Conservation (phyloP, 1,140 invertebrate species). For the Drosophila bipectinata region DNA sequence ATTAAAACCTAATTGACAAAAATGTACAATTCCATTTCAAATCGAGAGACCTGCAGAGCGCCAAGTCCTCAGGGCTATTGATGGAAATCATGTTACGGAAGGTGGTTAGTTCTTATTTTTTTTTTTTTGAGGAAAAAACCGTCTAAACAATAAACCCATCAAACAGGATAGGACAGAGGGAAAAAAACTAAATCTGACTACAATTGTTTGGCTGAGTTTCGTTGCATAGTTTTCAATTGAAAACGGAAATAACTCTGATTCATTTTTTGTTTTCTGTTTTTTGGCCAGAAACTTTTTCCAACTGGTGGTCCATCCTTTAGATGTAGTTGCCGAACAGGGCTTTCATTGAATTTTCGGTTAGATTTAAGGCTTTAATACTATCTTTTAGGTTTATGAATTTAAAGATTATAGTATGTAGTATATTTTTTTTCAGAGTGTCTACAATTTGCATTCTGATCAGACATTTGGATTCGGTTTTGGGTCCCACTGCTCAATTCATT, state of each 20-base stretch:
- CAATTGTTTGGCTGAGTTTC: slow-evolving; percentile 24
- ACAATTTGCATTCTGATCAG: slow-evolving; percentile 44
- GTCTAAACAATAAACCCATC: slow-evolving; percentile 10
- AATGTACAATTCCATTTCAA: background rate
- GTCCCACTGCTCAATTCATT: slow-evolving; percentile 50
- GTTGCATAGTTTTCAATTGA: slow-evolving; percentile 39
- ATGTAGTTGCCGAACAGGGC: slow-evolving; percentile 12
- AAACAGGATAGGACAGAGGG: background rate
- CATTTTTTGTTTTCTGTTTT: slow-evolving; percentile 4
- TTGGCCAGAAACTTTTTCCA: slow-evolving; percentile 12
- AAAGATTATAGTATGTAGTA: background rate
- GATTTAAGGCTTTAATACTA: background rate
- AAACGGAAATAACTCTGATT: slow-evolving; percentile 36
- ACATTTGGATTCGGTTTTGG: slow-evolving; percentile 28
- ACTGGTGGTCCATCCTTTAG: slow-evolving; percentile 9
- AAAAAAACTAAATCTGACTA: slow-evolving; percentile 25
- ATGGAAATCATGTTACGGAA: slow-evolving; percentile 27
- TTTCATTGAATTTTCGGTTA: background rate
- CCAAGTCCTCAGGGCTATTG: slow-evolving; percentile 5
- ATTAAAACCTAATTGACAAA: slow-evolving; percentile 34
- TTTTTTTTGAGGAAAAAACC: background rate
- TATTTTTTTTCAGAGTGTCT: background rate
- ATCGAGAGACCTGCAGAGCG: background rate
- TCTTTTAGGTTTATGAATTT: background rate
- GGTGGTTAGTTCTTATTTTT: no score